phyloP scores from a whole-genome alignment of 2,888 invertebrate genomes.

The Anthophora plumipes region DNA sequence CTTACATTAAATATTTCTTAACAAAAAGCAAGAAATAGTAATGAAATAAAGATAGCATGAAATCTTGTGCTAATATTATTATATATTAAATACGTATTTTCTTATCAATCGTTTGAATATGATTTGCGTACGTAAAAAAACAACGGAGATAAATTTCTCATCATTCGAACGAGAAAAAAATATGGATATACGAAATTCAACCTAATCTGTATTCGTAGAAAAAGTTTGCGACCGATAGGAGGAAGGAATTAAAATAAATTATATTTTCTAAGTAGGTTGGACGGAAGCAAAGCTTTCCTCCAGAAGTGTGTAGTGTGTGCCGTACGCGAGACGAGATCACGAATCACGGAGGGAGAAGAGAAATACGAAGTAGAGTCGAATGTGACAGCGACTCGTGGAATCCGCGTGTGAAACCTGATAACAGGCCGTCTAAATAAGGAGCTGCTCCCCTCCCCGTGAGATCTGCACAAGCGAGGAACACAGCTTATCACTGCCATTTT shows the following conservation, averaged over 20 bases:
- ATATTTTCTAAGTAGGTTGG: conserved; percentile 52
- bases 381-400: conserved; percentile 70
- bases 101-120: background rate
- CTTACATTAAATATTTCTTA: background rate
- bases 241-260: background rate
- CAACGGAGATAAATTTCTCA: background rate
- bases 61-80: background rate
- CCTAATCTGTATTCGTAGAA: background rate
- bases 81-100: background rate
- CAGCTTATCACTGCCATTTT: conserved; percentile 84
- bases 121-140: background rate
- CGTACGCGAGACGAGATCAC: conserved; percentile 20
- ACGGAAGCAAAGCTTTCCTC: conserved; percentile 31
- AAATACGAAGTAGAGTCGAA: conserved; percentile 30
- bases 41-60: background rate
- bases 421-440: conserved; percentile 84
- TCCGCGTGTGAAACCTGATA: conserved; percentile 84
- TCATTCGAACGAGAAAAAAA: background rate
- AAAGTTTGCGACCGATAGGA: background rate
- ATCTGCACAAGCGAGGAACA: conserved; percentile 59
- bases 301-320: conserved; percentile 12
- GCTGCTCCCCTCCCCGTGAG: conserved; percentile 71
- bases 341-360: conserved; percentile 26
- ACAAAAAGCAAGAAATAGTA: background rate
- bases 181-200: background rate